These are phyloP conservation scores for Lysandra coridon DNA, from an alignment of 2,888 invertebrate genomes.

Conservation along the genomic window DNA sequence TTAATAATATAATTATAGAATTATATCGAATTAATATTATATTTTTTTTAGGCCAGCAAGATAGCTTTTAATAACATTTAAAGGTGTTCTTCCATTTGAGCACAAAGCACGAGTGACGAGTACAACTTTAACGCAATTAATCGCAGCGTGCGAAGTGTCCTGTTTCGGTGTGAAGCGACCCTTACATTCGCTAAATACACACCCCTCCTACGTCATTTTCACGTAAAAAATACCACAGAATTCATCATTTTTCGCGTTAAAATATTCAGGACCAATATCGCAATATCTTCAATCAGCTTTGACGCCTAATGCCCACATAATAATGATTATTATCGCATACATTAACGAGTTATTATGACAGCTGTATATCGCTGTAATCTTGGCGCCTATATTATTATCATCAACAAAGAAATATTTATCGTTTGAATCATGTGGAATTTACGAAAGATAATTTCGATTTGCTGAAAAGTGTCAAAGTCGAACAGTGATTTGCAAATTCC, in stretches of 20 bases:
- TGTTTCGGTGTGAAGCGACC: not conserved
- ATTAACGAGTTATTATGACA: conserved; percentile 10
- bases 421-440: conserved; percentile 22
- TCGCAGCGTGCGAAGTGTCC: too few relatives aligned
- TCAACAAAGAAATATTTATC: conserved; percentile 25
- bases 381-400: conserved; percentile 23
- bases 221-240: not conserved
- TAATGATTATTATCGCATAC: conserved; percentile 19
- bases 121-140: too few relatives aligned
- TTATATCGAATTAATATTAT: too few relatives aligned
- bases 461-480: conserved; percentile 19
- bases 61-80: too few relatives aligned
- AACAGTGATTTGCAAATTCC: not conserved
- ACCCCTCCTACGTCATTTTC: not conserved
- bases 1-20: too few relatives aligned
- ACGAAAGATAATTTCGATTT: conserved; percentile 5
- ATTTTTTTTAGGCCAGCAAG: too few relatives aligned
- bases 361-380: conserved; percentile 22
- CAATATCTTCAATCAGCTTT: not conserved
- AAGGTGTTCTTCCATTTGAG: too few relatives aligned
- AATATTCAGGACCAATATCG: not conserved
- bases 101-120: too few relatives aligned
- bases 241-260: not conserved
- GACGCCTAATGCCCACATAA: not conserved
- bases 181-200: not conserved